Conservation (phyloP, 2,888 invertebrate genomes). For the Timema cristinae region DNA sequence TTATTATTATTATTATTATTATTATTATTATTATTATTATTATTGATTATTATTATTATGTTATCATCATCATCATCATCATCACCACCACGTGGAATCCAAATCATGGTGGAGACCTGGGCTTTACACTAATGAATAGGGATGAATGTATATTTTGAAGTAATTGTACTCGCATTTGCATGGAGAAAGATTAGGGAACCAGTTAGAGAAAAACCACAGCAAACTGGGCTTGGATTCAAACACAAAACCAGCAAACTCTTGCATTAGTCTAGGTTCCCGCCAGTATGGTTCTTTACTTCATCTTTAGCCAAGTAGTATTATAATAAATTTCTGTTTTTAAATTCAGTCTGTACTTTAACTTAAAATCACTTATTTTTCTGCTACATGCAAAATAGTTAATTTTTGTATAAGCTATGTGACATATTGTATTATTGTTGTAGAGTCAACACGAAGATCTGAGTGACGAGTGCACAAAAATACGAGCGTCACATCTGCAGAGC, state of each 20-base stretch:
- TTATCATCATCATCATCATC: too few relatives aligned
- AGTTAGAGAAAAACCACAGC: neutral
- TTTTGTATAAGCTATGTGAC: neutral
- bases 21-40: too few relatives aligned
- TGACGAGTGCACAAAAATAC: conserved; percentile 48
- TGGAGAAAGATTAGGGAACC: neutral
- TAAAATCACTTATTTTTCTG: neutral
- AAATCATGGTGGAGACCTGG: too few relatives aligned
- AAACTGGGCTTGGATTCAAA: neutral
- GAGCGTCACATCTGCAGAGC: conserved; percentile 44
- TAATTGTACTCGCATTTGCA: neutral
- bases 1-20: too few relatives aligned
- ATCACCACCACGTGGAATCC: too few relatives aligned
- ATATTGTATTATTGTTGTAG: conserved; percentile 39
- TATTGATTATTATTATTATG: too few relatives aligned
- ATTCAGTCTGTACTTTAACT: neutral
- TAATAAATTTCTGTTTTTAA: neutral
- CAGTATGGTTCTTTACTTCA: too few relatives aligned
- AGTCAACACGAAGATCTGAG: conserved; percentile 52
- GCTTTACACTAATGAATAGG: too few relatives aligned
- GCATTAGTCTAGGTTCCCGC: too few relatives aligned
- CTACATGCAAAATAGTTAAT: neutral
- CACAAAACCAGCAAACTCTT: too few relatives aligned
- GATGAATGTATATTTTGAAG: neutral
- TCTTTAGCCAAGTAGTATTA: too few relatives aligned